phyloP scores from a whole-genome alignment of 2,113 vertebrate species.

The Ameiurus melas region DNA sequence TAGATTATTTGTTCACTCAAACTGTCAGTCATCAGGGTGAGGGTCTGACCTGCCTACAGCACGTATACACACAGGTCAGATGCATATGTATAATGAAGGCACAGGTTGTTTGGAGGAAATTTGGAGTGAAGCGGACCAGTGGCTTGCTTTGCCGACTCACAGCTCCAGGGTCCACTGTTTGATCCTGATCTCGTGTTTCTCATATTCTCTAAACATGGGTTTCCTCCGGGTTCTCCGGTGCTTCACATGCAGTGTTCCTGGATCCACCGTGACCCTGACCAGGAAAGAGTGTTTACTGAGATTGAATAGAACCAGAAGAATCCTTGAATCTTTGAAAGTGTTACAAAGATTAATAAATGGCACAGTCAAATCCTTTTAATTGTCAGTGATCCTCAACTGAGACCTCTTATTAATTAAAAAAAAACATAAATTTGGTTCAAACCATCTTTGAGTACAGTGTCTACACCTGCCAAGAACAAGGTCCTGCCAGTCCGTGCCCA shows the following conservation, averaged over 20 bases:
- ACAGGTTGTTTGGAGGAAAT: background rate
- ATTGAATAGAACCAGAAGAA: background rate
- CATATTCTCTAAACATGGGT: background rate
- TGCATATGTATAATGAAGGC: background rate
- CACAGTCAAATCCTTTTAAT: background rate
- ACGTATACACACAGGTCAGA: background rate
- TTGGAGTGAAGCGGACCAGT: background rate
- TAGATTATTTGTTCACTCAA: background rate
- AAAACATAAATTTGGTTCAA: background rate
- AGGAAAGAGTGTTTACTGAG: background rate
- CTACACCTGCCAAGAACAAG: background rate
- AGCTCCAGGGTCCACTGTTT: background rate
- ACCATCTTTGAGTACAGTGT: background rate
- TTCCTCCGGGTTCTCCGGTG: background rate
- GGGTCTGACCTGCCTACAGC: conserved; percentile 31
- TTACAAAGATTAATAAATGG: background rate
- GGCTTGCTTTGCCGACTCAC: background rate
- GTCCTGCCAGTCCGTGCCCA: background rate
- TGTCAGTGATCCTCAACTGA: background rate
- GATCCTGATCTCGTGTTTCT: background rate
- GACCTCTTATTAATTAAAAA: background rate
- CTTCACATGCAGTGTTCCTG: background rate
- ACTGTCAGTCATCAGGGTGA: conserved; percentile 43
- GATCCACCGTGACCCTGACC: background rate
- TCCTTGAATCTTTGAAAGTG: background rate